These are phyloP conservation scores for Drosophila neotestacea DNA, from an alignment of 2,888 invertebrate species.

Conservation along the genomic window DNA sequence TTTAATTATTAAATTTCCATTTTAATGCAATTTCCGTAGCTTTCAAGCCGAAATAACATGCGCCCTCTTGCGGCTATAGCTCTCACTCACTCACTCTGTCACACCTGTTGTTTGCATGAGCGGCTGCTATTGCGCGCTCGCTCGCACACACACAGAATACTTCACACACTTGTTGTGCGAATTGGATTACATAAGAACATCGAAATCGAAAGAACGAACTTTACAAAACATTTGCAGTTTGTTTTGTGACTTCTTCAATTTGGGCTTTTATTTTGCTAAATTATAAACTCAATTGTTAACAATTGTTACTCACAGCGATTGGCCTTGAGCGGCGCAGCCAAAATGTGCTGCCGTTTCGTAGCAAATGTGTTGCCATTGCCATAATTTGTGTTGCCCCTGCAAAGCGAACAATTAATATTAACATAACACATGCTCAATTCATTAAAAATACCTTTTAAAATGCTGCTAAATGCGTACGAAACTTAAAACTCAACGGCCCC, in stretches of 20 bases:
- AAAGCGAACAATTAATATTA: background rate
- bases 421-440: background rate
- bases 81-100: constrained; percentile 19
- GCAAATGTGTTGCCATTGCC: constrained; percentile 78
- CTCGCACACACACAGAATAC: constrained; percentile 27
- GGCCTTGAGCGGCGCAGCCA: constrained; percentile 67
- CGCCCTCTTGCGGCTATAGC: constrained; percentile 34
- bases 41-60: constrained; percentile 17
- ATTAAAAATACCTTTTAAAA: constrained; percentile 32
- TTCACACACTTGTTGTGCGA: constrained; percentile 30
- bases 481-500: constrained; percentile 23
- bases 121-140: constrained; percentile 30
- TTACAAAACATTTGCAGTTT: background rate
- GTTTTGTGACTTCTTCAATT: background rate
- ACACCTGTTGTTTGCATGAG: constrained; percentile 24
- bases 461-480: constrained; percentile 24
- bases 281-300: background rate
- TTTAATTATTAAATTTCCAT: too few species aligned
- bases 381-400: constrained; percentile 11
- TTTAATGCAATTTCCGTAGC: too few species aligned
- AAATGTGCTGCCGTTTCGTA: constrained; percentile 68
- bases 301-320: constrained; percentile 45
- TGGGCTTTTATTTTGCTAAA: background rate
- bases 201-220: constrained; percentile 1
- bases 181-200: constrained; percentile 62